Base-by-base conservation (phyloP, 53 echinoderm and acorn worm genomes). In the Henricia sp. region DNA sequence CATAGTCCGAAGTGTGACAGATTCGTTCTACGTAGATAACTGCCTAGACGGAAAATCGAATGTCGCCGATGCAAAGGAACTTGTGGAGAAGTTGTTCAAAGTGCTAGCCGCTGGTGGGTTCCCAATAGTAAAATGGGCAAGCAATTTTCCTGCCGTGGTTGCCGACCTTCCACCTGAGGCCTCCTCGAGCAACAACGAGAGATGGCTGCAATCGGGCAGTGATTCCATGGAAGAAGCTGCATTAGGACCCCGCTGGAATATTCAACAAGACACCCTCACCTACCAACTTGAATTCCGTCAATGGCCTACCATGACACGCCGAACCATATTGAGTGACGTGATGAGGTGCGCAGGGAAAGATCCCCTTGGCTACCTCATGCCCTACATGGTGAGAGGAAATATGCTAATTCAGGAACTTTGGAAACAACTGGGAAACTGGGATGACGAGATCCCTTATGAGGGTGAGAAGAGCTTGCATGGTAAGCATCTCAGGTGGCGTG, bases 101-200 rank as follows among this genome's bases (percentile, higher is more conserved):
- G 24, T 46, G 20, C 70, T 43, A 1, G 70, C 43, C 0, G 44
- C 36, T 19, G 87, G 78, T 8, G 72, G 88, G 36, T 88, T 88
- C 32, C 70, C 70, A 16, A 60, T 88, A 16, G 54, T 82, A 30
- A 82, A 83, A 48, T 72, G 83, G 88, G 62, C 88, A 14, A 72
- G 83, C 37, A 70, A 70, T 20, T 12, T 2, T 6, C 44, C 43
- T 43, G 42, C 42, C 2, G 70, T 70, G 42, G 70, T 70, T 0
- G 37, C 26, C 42, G 28, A 70, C 43, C 46, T 70, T 3, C 68
- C 68, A 4, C 24, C 4, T 11, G 70, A 25, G 28, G 70, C 70
- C 29, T 46, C 43, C 16, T 67, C 67, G 6, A 5, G 39, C 67
- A 67, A 65, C 9, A 37, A 43, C 12, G 28, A 70, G 6, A 0